Conservation (phyloP, 1,140 invertebrate species). For the Lepidurus couesii region DNA sequence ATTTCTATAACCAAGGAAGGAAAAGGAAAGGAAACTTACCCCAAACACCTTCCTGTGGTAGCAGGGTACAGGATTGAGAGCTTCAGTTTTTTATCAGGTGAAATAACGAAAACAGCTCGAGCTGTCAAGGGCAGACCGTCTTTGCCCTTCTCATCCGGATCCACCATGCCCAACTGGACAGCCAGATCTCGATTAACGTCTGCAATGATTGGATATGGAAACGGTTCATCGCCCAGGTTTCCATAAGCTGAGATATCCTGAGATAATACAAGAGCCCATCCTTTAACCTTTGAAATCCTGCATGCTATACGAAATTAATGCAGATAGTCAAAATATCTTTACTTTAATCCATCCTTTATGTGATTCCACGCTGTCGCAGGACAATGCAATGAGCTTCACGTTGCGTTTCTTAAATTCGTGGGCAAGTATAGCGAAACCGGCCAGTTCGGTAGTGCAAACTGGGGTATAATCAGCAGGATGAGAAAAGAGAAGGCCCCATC, state of each 20-base stretch:
- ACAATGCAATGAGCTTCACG: conserved; percentile 87
- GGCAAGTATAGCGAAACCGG: conserved; percentile 64
- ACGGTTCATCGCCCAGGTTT: conserved; percentile 57
- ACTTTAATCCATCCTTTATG: conserved; percentile 78
- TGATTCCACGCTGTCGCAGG: conserved; percentile 76
- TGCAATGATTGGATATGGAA: conserved; percentile 82
- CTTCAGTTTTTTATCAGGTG: conserved; percentile 76
- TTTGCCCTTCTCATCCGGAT: conserved; percentile 67
- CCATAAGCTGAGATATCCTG: conserved; percentile 72
- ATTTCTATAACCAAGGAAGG: background rate
- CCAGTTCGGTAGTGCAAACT: conserved; percentile 89
- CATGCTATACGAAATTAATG: background rate
- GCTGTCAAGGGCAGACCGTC: conserved; percentile 69
- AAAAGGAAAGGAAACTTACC: conserved; percentile 54
- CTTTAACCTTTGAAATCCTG: no score
- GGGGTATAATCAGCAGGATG: conserved; percentile 91
- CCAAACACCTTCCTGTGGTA: conserved; percentile 84
- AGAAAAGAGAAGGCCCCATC: conserved; percentile 84
- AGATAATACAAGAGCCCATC: background rate
- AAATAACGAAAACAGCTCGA: conserved; percentile 79
- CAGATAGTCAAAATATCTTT: conserved; percentile 36
- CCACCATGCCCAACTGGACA: conserved; percentile 75
- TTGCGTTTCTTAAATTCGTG: conserved; percentile 73
- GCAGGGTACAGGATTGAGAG: conserved; percentile 84
- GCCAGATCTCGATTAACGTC: conserved; percentile 72